Evolutionary conservation across 2,797 vertebrate genomes (phyloP), one percentile per base, ranked within the genome.

Genomic region (Ceryle rudis): DNA sequence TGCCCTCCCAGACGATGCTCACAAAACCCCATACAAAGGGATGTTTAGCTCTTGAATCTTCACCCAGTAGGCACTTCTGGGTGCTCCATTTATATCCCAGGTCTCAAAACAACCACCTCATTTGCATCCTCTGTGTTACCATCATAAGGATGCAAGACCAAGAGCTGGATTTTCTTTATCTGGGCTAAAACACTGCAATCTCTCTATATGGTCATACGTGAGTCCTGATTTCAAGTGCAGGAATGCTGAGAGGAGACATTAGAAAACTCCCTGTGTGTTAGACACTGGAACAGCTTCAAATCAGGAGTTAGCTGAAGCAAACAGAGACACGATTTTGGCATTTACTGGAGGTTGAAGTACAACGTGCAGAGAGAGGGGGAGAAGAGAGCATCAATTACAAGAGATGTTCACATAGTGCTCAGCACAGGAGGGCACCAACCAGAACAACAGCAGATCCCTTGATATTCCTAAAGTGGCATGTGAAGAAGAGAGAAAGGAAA

Each of bases 231-330:
- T 93, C 37, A 87, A 75, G 89, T 35, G 81, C 35, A 85, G 69
- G 94, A 92, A 95, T 87, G 86, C 54, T 2, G 5, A 91, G 42
- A 92, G 55, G 54, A 89, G 83, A 89, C 37, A 94, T 66, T 3
- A 87, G 61, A 95, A 95, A 89, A 39, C 39, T 89, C 57, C 67
- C 61, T 71, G 17, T 22, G 52, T 1, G 0, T 83, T 92, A 93
- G 58, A 62, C 58, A 55, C 81, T 81, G 69, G 55, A 95, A 86
- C 71, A 72, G 86, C 78, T 93, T 94, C 81, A 91, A 92, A 71
- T 44, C 64, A 60, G 67, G 71, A 64, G 29, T 60, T 51, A 93
- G 89, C 54, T 85, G 90, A 91, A 85, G 64, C 57, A 96, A 92
- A 80, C 47, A 89, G 85, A 80, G 74, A 84, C 35, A 55, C 0